A percentile compares a stretch with the other conserved stretches of the same genome.
These are phyloP conservation scores for Perognathus longimembris DNA, from an alignment of 2,113 vertebrate genomes.

Conservation along the genomic window DNA sequence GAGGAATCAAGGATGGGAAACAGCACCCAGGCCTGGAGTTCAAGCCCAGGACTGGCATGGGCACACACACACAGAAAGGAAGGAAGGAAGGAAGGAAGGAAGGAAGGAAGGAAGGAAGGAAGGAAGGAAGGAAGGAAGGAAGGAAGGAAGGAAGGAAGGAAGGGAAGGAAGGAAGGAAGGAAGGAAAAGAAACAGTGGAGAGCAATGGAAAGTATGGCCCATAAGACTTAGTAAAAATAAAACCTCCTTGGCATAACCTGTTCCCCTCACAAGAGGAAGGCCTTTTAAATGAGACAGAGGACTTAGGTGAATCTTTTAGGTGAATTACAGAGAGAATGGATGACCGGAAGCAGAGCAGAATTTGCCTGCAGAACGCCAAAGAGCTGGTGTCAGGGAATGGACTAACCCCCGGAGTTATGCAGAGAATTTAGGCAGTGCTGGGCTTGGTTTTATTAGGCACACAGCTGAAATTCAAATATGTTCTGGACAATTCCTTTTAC, in stretches of 20 bases:
- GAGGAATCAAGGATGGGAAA: too few species aligned
- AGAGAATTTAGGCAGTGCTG: slow-evolving; percentile 76
- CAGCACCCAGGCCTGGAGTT: too few species aligned
- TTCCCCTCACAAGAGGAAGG: slow-evolving; percentile 64
- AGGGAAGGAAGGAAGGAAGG: too few species aligned
- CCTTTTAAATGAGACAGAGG: slow-evolving; percentile 77
- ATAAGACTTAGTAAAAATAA: slow-evolving; percentile 71
- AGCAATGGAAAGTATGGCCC: slow-evolving; percentile 75
- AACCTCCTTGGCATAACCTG: slow-evolving; percentile 61
- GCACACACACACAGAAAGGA: too few species aligned
- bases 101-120: too few species aligned
- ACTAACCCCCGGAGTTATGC: slow-evolving; percentile 78
- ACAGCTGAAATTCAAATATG: slow-evolving; percentile 84
- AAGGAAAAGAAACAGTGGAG: slow-evolving; percentile 19
- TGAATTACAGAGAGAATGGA: slow-evolving; percentile 76
- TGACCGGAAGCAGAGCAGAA: slow-evolving; percentile 63
- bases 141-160: too few species aligned
- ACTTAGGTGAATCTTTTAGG: slow-evolving; percentile 74
- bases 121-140: too few species aligned
- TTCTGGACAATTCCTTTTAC: slow-evolving; percentile 61
- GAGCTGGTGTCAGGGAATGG: slow-evolving; percentile 66
- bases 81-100: too few species aligned
- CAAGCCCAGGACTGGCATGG: too few species aligned
- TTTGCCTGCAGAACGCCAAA: slow-evolving; percentile 64
- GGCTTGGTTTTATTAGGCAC: slow-evolving; percentile 80